Evolutionary conservation across 2,113 vertebrate species (phyloP).

Genomic region (Poeciliopsis prolifica): DNA sequence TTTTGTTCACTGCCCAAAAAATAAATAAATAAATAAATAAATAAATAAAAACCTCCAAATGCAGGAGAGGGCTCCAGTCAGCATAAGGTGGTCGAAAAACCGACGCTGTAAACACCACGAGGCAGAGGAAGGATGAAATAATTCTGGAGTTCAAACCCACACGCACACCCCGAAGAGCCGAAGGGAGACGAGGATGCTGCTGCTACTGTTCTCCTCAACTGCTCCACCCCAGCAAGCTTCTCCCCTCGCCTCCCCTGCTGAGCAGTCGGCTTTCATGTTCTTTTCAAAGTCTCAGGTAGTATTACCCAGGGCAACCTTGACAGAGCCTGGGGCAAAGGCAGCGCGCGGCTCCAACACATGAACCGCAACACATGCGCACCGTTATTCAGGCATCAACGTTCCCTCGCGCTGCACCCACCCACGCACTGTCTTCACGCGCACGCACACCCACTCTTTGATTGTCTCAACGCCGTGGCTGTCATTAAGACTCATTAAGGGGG

Average conservation of each 20-base stretch:
- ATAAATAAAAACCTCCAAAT: not conserved
- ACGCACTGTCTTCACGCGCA: conserved; percentile 27
- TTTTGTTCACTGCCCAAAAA: not conserved
- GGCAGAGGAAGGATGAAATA: conserved; percentile 57
- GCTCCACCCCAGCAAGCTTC: conserved; percentile 62
- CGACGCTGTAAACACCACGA: conserved; percentile 21
- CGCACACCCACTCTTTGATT: conserved; percentile 65
- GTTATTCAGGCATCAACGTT: conserved; percentile 28
- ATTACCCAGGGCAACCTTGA: conserved; percentile 73
- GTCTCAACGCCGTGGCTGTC: conserved; percentile 75
- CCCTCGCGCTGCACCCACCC: conserved; percentile 34
- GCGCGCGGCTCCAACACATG: conserved; percentile 24
- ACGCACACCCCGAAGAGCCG: conserved; percentile 44
- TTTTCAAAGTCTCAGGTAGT: conserved; percentile 77
- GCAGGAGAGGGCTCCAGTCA: not conserved
- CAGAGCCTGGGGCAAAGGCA: conserved; percentile 76
- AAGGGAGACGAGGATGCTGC: conserved; percentile 46
- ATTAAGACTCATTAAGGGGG: conserved; percentile 82
- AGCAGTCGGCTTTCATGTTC: conserved; percentile 75
- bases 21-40: not conserved
- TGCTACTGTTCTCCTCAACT: conserved; percentile 55
- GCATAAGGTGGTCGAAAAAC: conserved; percentile 23
- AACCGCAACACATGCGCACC: conserved; percentile 13
- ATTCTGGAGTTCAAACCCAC: conserved; percentile 62
- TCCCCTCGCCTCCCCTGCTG: conserved; percentile 68